Base-by-base conservation (phyloP, 1,140 invertebrate species). In the Lepidurus packardi region DNA sequence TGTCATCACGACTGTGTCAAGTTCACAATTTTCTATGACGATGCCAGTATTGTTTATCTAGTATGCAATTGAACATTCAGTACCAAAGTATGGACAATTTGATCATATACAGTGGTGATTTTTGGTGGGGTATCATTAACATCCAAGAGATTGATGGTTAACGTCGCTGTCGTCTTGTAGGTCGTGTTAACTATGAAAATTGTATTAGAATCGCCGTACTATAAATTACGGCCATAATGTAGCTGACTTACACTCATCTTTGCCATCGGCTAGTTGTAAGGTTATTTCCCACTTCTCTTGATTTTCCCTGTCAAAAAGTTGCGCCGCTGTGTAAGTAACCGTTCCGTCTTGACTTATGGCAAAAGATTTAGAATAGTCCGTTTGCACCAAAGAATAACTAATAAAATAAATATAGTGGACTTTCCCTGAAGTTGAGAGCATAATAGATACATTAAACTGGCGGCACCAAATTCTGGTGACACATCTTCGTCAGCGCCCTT, bases 101-200 rank as follows among this genome's bases (percentile, higher is more conserved):
- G 2, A 16, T 65, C 41, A 21, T 21, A 43, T 44, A 45, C 43
- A 21, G 42, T 44, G 10, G 42, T 13, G 16, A 77, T 16, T 45
- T 47, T 42, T 11, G 75, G 75, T n/a, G 75, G 75, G 9, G 75
- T 77, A n/a, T 77, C 75, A 43, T 77, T 77, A 42, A 77, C 47
- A 77, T 77, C 75, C 75, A 47, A 45, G 34, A 77, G 43, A n/a
- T 34, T 77, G 10, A 77, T 16, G 42, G 43, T 44, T 10, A 77
- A 47, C 16, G 24, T 45, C 16, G 24, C 16, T 7, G 75, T 42
- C 10, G 43, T 77, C 16, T 47, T 42, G 16, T 16, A 47, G 16
- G 43, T 21, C 10, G 16, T 44, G 5, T 24, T 24, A 21, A 6
- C 75, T 77, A 21, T 11, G 24, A 77, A 45, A 6, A 77, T 34